phyloP scores from a whole-genome alignment of 2,797 vertebrate genomes.

The Periophthalmus magnuspinnatus region DNA sequence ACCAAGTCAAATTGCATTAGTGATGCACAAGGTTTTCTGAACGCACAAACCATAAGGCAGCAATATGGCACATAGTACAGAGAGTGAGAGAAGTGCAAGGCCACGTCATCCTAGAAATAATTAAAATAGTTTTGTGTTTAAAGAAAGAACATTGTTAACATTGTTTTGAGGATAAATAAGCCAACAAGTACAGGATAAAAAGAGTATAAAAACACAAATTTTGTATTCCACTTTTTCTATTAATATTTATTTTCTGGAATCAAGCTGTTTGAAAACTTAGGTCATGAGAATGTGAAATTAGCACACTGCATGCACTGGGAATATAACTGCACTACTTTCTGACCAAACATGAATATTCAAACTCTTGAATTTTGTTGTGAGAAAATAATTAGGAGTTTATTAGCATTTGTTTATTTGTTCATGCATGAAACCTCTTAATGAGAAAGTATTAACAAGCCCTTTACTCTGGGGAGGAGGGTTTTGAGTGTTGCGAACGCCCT shows the following conservation, averaged over 20 bases:
- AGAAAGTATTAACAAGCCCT: constrained; percentile 71
- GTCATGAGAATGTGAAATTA: constrained; percentile 24
- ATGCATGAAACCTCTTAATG: constrained; percentile 76
- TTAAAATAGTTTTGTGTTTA: not conserved
- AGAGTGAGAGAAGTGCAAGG: constrained; percentile 46
- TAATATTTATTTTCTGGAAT: constrained; percentile 32
- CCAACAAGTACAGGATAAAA: constrained; percentile 9
- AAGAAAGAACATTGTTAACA: not conserved
- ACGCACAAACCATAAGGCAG: constrained; percentile 57
- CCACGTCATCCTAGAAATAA: constrained; percentile 4
- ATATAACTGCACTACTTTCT: constrained; percentile 61
- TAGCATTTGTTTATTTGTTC: constrained; percentile 80
- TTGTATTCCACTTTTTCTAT: not conserved
- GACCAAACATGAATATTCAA: constrained; percentile 76
- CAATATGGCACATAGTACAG: constrained; percentile 51
- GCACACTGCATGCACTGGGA: constrained; percentile 37
- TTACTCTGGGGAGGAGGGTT: constrained; percentile 59
- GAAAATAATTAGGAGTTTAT: constrained; percentile 77
- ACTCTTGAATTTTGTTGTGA: constrained; percentile 55
- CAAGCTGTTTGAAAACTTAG: constrained; percentile 28
- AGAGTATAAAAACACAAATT: constrained; percentile 5
- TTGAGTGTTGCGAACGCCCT: constrained; percentile 41
- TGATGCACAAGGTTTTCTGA: constrained; percentile 71
- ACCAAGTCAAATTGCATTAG: constrained; percentile 81
- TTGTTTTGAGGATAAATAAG: not conserved